Evolutionary conservation across 2,797 vertebrate species (phyloP).

Genomic region (Peromyscus eremicus): DNA sequence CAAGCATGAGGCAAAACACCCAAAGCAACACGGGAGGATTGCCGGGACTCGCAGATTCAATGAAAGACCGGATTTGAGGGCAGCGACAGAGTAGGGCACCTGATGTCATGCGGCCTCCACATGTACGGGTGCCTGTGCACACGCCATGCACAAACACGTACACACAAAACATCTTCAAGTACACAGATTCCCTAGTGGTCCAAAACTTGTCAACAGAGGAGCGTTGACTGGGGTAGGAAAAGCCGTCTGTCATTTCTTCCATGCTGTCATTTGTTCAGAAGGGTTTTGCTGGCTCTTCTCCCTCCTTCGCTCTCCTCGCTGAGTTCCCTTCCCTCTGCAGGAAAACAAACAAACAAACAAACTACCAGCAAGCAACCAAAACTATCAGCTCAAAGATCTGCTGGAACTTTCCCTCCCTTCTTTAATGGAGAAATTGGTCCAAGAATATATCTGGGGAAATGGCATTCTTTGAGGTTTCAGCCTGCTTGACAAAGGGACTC

Average conservation of each 20-base stretch:
- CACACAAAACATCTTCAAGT: background rate
- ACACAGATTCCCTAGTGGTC: background rate
- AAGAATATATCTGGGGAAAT: conserved; percentile 39
- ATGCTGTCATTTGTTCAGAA: conserved; percentile 3
- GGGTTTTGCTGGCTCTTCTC: background rate
- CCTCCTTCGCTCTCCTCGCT: conserved; percentile 3
- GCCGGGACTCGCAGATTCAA: background rate
- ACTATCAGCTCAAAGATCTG: conserved; percentile 75
- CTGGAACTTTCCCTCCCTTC: conserved; percentile 64
- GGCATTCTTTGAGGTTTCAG: conserved; percentile 57
- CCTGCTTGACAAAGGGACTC: conserved; percentile 39
- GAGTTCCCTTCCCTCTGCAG: conserved; percentile 8
- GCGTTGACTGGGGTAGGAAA: conserved; percentile 32
- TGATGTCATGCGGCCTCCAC: background rate
- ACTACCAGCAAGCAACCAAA: conserved; percentile 64
- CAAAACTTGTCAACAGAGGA: conserved; percentile 26
- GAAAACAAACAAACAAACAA: background rate
- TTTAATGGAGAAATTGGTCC: conserved; percentile 63
- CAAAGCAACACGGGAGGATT: background rate
- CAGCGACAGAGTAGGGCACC: background rate
- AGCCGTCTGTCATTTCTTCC: background rate
- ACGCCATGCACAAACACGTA: background rate
- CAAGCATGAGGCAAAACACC: conserved; percentile 40
- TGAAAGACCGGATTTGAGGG: background rate
- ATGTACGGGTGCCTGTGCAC: background rate